Conservation (phyloP, 2,797 vertebrate species). For the Phylloscopus collybita region DNA sequence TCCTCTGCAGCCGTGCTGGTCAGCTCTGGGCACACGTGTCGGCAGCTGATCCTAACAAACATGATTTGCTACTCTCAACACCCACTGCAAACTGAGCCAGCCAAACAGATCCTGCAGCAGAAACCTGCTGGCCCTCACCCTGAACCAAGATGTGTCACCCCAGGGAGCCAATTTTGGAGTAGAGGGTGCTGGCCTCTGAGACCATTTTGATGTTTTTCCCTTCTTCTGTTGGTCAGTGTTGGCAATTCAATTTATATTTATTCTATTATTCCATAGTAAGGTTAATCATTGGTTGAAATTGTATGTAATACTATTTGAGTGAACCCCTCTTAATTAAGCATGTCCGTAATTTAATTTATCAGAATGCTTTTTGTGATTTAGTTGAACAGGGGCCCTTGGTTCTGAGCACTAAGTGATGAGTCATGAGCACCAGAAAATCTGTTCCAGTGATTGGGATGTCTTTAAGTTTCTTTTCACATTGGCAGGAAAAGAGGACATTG, state of each 20-base stretch:
- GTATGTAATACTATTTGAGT: neutral
- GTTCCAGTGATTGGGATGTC: neutral
- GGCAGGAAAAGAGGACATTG: conserved; percentile 9
- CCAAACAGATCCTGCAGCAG: neutral
- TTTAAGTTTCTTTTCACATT: neutral
- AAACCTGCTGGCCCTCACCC: neutral
- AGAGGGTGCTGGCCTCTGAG: neutral
- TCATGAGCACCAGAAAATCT: neutral
- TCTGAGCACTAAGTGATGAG: neutral
- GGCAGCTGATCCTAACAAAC: neutral
- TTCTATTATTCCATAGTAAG: neutral
- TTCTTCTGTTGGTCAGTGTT: neutral
- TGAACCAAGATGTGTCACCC: neutral
- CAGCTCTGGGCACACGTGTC: accelerated
- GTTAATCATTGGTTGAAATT: neutral
- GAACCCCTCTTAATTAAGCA: neutral
- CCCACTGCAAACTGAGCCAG: neutral
- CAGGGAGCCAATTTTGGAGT: neutral
- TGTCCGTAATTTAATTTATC: neutral
- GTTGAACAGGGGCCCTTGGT: neutral
- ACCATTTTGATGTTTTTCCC: neutral
- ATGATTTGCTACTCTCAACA: accelerated
- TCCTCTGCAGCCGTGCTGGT: accelerated
- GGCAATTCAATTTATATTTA: neutral
- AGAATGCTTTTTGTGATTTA: neutral